Evolutionary conservation across 2,113 vertebrate genomes (phyloP).

Genomic region (Nothoprocta pentlandii): DNA sequence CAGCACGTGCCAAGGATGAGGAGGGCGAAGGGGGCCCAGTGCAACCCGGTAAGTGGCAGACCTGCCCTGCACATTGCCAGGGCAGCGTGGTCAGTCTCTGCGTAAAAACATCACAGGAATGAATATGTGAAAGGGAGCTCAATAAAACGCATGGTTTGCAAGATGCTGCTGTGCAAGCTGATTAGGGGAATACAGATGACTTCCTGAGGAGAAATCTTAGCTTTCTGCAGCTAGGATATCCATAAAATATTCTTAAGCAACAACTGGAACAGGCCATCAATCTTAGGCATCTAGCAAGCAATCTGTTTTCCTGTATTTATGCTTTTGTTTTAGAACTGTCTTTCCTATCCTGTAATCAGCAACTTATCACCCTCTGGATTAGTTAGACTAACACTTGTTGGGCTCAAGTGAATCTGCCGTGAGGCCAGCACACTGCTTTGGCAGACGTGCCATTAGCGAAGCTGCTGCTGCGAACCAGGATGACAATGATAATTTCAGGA

Average conservation of each 20-base stretch:
- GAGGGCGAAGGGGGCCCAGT: background rate
- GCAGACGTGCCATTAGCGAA: rapidly evolving
- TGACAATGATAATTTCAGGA: background rate
- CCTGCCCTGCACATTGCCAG: background rate
- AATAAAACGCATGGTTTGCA: background rate
- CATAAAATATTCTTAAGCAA: background rate
- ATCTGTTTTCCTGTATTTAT: background rate
- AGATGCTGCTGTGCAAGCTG: background rate
- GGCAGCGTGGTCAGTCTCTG: rapidly evolving
- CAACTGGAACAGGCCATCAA: background rate
- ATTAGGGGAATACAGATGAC: background rate
- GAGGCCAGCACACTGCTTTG: background rate
- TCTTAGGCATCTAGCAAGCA: no score
- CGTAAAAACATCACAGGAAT: background rate
- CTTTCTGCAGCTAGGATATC: background rate
- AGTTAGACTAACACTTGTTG: background rate
- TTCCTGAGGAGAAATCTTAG: background rate
- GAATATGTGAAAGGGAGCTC: rapidly evolving
- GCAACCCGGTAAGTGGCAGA: rapidly evolving
- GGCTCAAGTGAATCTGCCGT: background rate
- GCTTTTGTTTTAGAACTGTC: background rate
- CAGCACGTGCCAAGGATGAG: no score
- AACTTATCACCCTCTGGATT: background rate
- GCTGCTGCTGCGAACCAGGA: background rate
- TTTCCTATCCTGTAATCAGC: background rate